phyloP scores from a whole-genome alignment of 1,140 invertebrate genomes.

The Drosophila kohkoa region DNA sequence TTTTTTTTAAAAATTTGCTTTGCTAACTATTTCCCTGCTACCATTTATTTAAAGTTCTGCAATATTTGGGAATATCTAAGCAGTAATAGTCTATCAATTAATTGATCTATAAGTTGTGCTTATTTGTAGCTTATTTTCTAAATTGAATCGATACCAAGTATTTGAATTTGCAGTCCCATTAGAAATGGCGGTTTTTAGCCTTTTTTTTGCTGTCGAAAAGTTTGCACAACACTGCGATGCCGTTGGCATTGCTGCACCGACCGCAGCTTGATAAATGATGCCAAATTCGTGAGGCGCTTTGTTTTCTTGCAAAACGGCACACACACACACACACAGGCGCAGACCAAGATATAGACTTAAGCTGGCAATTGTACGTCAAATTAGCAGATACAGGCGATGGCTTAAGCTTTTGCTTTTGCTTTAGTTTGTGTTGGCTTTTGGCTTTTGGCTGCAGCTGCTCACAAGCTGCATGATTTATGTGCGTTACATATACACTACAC shows the following conservation, averaged over 20 bases:
- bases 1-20: no score
- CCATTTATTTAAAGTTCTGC: no score
- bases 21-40: no score
- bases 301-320: constrained; percentile 52
- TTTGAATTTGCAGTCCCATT: no score
- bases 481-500: constrained; percentile 24
- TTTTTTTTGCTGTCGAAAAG: constrained; percentile 4
- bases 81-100: no score
- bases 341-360: background rate
- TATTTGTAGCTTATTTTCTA: no score
- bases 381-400: constrained; percentile 50
- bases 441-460: constrained; percentile 28
- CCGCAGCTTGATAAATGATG: constrained; percentile 73
- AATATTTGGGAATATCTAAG: no score
- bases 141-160: no score
- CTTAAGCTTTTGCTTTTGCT: constrained; percentile 7
- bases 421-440: background rate
- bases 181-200: background rate
- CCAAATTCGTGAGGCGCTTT: constrained; percentile 78
- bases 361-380: constrained; percentile 54
- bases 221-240: constrained; percentile 22
- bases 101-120: no score
- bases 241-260: constrained; percentile 27
- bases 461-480: constrained; percentile 65
- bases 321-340: background rate